phyloP scores from a whole-genome alignment of 2,113 vertebrate genomes.

The Aptenodytes forsteri region DNA sequence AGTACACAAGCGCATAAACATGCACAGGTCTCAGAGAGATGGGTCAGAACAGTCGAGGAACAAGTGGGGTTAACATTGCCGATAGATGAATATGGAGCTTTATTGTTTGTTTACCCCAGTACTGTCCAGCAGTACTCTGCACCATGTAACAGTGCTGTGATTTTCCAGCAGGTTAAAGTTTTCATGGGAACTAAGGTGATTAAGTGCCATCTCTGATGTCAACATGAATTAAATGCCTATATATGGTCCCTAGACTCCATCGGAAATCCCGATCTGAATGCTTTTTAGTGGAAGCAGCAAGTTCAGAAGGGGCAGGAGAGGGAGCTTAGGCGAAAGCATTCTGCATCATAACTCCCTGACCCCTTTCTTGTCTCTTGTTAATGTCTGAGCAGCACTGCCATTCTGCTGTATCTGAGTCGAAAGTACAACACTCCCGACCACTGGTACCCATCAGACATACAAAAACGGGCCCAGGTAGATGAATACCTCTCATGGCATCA shows the following conservation, averaged over 20 bases:
- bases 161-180: background rate
- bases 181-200: background rate
- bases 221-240: background rate
- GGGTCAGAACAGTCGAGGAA: background rate
- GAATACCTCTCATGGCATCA: constrained; percentile 87
- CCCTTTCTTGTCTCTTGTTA: background rate
- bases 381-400: constrained; percentile 70
- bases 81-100: background rate
- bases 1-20: background rate
- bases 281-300: background rate
- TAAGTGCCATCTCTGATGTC: background rate
- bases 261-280: background rate
- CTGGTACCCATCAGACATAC: constrained; percentile 84
- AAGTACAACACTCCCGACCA: constrained; percentile 80
- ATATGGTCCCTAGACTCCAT: background rate
- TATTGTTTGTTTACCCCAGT: background rate
- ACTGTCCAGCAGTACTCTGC: background rate
- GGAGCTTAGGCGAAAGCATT: background rate
- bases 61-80: background rate
- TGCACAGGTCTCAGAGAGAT: background rate
- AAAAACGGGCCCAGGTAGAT: constrained; percentile 73
- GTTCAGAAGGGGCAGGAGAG: background rate
- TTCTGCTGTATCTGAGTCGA: constrained; percentile 77
- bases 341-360: background rate
- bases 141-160: background rate